Conservation (phyloP, 2,113 vertebrate genomes). For the Scomber scombrus region DNA sequence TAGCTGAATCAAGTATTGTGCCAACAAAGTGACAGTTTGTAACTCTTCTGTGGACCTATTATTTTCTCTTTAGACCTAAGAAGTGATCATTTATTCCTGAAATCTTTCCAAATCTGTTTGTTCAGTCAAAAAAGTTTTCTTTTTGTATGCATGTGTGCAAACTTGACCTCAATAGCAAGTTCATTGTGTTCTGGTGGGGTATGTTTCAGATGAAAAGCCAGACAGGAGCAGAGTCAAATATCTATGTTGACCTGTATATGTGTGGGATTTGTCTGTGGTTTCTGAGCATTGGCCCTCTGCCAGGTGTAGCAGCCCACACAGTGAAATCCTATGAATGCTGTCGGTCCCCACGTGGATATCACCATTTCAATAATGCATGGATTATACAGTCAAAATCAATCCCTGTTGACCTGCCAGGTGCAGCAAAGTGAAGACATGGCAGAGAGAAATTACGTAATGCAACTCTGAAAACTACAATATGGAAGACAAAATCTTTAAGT, state of each 20-base stretch:
- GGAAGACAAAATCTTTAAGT: slow-evolving; percentile 2
- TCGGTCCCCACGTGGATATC: slow-evolving; percentile 57
- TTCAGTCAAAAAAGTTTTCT: not conserved
- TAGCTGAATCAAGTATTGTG: not conserved
- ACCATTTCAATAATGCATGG: slow-evolving; percentile 65
- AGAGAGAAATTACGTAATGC: slow-evolving; percentile 36
- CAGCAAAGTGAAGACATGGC: slow-evolving; percentile 39
- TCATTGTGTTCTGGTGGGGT: slow-evolving; percentile 16
- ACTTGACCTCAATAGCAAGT: slow-evolving; percentile 21
- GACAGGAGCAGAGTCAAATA: slow-evolving; percentile 62
- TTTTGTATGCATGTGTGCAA: slow-evolving; percentile 18
- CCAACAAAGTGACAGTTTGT: not conserved
- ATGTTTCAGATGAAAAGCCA: slow-evolving; percentile 47
- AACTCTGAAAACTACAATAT: slow-evolving; percentile 39
- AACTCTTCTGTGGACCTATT: not conserved
- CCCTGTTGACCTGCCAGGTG: slow-evolving; percentile 50
- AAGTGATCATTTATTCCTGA: too few species aligned
- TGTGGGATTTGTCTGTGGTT: slow-evolving; percentile 62
- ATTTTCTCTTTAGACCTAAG: not conserved
- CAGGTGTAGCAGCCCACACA: slow-evolving; percentile 62
- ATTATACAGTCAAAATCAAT: slow-evolving; percentile 64
- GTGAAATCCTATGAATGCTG: slow-evolving; percentile 61
- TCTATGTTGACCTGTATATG: slow-evolving; percentile 55
- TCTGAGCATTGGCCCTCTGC: slow-evolving; percentile 50
- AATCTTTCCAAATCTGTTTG: too few species aligned